Evolutionary conservation across 2,888 invertebrate genomes (phyloP).

Genomic region (Tetranychus truncatus): DNA sequence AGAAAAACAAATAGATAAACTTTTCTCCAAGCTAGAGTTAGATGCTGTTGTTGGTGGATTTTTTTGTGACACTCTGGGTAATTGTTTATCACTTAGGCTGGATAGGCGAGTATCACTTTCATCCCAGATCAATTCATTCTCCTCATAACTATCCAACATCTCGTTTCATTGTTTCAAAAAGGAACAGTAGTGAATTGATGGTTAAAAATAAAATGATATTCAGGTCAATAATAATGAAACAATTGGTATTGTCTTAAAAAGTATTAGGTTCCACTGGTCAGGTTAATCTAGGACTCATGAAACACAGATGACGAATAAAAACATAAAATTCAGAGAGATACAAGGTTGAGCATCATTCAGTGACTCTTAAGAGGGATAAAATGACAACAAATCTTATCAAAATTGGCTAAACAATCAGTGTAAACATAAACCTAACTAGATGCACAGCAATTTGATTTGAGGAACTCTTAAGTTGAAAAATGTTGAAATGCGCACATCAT

Average conservation of each 20-base stretch:
- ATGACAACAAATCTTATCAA: too few species aligned
- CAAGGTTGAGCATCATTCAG: too few species aligned
- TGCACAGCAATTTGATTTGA: too few species aligned
- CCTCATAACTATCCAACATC: background rate
- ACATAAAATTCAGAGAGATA: too few species aligned
- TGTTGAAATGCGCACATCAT: too few species aligned
- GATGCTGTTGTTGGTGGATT: background rate
- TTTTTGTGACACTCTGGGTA: background rate
- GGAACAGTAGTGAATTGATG: background rate
- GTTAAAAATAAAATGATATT: background rate
- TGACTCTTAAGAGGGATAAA: too few species aligned
- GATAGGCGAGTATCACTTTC: background rate
- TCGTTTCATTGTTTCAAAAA: background rate
- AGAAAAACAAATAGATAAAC: background rate
- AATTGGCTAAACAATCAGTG: too few species aligned
- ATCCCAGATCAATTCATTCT: background rate
- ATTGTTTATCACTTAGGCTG: background rate
- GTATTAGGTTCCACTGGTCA: background rate
- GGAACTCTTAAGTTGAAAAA: too few species aligned
- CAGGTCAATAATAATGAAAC: background rate
- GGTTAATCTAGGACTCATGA: too few species aligned
- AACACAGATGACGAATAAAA: too few species aligned
- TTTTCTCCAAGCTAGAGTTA: background rate
- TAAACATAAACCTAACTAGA: too few species aligned
- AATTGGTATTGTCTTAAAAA: background rate